Conservation (phyloP, 2,888 invertebrate species). For the Meiosimyza decipiens region DNA sequence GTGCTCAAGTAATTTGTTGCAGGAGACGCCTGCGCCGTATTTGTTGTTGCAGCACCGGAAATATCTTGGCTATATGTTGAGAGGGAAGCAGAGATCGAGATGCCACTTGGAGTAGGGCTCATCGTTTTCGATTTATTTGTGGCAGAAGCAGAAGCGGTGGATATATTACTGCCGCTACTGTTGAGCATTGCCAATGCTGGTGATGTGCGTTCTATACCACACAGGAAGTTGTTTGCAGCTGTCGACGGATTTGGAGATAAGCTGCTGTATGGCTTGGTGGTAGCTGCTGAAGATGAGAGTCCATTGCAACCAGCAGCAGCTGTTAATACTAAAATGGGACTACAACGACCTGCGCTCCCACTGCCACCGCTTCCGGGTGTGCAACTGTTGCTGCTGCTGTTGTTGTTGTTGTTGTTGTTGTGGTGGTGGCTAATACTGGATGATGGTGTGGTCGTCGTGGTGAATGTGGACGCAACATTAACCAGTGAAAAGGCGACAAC, state of each 20-base stretch:
- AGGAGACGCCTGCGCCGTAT: conserved; percentile 18
- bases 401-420: conserved; percentile 45
- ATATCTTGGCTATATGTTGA: conserved; percentile 41
- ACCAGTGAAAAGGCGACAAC: conserved; percentile 4
- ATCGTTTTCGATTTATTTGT: conserved; percentile 48
- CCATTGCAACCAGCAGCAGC: conserved; percentile 47
- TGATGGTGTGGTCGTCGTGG: conserved; percentile 28
- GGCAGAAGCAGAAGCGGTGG: conserved; percentile 32
- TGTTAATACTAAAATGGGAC: conserved; percentile 44
- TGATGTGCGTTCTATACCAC: conserved; percentile 53
- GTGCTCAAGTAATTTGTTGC: conserved; percentile 54
- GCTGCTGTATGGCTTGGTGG: conserved; percentile 38
- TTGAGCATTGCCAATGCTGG: conserved; percentile 56
- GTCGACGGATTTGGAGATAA: conserved; percentile 43
- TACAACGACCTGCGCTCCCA: conserved; percentile 47
- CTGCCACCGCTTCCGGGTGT: conserved; percentile 43
- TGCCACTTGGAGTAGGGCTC: conserved; percentile 52
- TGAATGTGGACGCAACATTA: background rate
- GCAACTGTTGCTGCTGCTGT: conserved; percentile 46
- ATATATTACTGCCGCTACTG: conserved; percentile 37
- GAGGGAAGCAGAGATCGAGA: conserved; percentile 43
- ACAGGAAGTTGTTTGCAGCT: conserved; percentile 39
- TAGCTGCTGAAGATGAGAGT: conserved; percentile 40
- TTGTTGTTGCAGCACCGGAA: conserved; percentile 13
- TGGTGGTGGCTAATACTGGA: conserved; percentile 42